Percentiles rank a stretch among this genome's conserved stretches.
phyloP scores from a whole-genome alignment of 2,888 invertebrate species.

The Myopa tessellatipennis region DNA sequence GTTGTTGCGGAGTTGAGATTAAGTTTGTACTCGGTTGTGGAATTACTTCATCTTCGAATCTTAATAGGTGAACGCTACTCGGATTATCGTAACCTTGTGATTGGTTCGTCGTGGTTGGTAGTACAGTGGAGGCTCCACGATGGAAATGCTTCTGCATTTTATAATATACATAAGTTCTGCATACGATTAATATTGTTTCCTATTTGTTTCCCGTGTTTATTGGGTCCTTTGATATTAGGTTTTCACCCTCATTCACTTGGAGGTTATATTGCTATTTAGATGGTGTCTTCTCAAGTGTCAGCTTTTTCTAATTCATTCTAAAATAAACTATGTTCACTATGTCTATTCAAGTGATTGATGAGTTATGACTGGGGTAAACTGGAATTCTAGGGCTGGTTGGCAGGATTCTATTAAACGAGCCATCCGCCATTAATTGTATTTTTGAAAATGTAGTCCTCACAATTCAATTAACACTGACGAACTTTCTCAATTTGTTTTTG shows the following conservation, averaged over 20 bases:
- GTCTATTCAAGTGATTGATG: too few species aligned
- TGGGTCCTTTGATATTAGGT: too few species aligned
- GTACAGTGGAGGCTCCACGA: neutral
- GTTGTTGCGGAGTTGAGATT: neutral
- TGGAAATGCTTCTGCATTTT: conserved; percentile 32
- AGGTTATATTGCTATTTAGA: neutral
- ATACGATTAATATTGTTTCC: too few species aligned
- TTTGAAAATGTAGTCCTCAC: neutral
- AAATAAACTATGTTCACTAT: neutral
- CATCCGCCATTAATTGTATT: neutral
- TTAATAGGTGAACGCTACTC: too few species aligned
- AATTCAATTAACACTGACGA: conserved; percentile 13
- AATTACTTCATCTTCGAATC: neutral
- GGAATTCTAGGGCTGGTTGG: neutral
- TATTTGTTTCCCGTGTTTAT: too few species aligned
- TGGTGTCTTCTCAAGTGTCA: too few species aligned
- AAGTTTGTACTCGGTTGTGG: neutral
- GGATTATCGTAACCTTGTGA: neutral
- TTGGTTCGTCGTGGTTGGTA: neutral
- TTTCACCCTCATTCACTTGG: too few species aligned
- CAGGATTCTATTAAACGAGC: too few species aligned
- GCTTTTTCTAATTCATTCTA: neutral
- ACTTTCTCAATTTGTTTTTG: too few species aligned
- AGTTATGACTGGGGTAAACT: neutral
- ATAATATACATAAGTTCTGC: too few species aligned